Evolutionary conservation across 23 tunicate genomes (phyloP).

Genomic region (Styela clava): DNA sequence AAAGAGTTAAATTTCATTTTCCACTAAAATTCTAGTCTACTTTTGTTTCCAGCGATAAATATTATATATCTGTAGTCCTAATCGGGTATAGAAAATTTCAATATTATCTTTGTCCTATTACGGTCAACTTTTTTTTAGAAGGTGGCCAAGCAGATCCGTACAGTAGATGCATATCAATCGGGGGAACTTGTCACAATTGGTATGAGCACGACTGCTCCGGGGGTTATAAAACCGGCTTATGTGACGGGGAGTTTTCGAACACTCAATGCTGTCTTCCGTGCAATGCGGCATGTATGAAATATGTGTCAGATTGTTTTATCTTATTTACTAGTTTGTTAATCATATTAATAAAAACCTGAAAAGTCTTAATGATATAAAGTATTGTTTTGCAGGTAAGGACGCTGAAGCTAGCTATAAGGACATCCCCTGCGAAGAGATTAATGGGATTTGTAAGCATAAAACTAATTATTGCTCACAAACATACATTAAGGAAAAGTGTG

Average conservation of each 20-base stretch:
- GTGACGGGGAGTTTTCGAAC: neutral
- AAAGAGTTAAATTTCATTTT: too few relatives aligned
- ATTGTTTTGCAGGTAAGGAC: neutral
- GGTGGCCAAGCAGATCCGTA: neutral
- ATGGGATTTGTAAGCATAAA: neutral
- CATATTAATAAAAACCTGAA: too few relatives aligned
- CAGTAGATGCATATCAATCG: neutral
- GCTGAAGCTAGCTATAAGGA: neutral
- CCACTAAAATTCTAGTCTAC: too few relatives aligned
- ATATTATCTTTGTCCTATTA: too few relatives aligned
- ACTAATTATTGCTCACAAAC: neutral
- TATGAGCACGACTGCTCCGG: neutral
- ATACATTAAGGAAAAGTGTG: neutral
- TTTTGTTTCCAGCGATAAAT: too few relatives aligned
- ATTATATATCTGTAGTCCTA: too few relatives aligned
- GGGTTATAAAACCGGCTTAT: neutral
- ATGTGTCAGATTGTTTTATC: too few relatives aligned
- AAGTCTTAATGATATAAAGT: too few relatives aligned
- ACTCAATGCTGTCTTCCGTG: neutral
- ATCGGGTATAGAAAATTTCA: too few relatives aligned
- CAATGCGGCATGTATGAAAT: neutral
- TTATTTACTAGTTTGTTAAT: too few relatives aligned
- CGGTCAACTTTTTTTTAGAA: neutral
- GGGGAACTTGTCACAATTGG: neutral
- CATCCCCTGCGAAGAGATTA: neutral